A percentile compares a stretch with the other conserved stretches of the same genome.
Conservation (phyloP, 2,888 invertebrate species). For the Parelbella ahira region DNA sequence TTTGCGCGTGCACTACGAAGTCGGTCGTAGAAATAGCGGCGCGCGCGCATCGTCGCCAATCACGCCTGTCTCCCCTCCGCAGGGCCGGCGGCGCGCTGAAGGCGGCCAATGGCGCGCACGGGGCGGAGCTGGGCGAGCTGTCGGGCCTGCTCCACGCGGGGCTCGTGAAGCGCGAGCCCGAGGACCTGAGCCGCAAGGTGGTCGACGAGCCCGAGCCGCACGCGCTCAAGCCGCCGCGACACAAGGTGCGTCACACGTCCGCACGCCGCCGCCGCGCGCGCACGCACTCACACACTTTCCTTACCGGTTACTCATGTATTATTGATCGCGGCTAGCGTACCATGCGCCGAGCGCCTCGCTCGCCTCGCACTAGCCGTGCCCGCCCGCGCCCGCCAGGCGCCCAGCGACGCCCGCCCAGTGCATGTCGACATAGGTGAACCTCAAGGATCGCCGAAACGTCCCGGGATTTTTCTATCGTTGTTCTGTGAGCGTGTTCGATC, state of each 20-base stretch:
- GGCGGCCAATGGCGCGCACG: conserved; percentile 85
- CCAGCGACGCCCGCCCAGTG: conserved; percentile 81
- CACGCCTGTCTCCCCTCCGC: conserved; percentile 81
- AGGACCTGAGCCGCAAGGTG: conserved; percentile 88
- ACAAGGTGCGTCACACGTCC: conserved; percentile 83
- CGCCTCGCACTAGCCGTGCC: conserved; percentile 80
- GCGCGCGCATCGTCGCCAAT: conserved; percentile 70
- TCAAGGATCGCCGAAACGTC: conserved; percentile 44
- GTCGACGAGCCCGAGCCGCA: conserved; percentile 81
- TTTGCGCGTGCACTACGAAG: conserved; percentile 56
- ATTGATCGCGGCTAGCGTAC: conserved; percentile 80
- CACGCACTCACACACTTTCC: conserved; percentile 75
- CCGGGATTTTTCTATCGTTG: conserved; percentile 47
- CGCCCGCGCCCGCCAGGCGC: conserved; percentile 82
- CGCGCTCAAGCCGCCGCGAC: conserved; percentile 83
- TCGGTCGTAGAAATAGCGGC: conserved; percentile 41
- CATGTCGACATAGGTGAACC: conserved; percentile 76
- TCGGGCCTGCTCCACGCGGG: conserved; percentile 83
- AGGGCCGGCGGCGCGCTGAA: conserved; percentile 82
- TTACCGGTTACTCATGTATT: conserved; percentile 79
- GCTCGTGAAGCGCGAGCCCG: conserved; percentile 90
- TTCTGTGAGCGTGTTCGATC: conserved; percentile 62
- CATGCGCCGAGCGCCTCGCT: conserved; percentile 79
- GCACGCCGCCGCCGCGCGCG: conserved; percentile 78
- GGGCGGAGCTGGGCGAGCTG: conserved; percentile 84